Evolutionary conservation across 1,140 invertebrate genomes (phyloP).

Genomic region (Drosophila prosaltans): DNA sequence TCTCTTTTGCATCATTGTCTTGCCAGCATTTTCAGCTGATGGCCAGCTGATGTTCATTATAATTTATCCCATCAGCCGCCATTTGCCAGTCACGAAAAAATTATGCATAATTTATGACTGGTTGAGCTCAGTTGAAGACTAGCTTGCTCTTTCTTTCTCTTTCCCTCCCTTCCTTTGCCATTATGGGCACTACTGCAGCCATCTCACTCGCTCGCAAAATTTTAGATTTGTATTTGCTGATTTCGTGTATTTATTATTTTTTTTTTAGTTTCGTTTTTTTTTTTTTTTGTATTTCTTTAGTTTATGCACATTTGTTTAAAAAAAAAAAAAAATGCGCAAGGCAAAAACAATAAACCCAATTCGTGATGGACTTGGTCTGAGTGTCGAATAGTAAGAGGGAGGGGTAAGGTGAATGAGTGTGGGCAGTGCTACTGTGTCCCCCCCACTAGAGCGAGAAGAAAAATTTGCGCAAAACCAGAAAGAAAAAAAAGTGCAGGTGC

Average conservation of each 20-base stretch:
- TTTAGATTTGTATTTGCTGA: slow-evolving; percentile 40
- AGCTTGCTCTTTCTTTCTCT: slow-evolving; percentile 19
- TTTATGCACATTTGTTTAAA: slow-evolving; percentile 68
- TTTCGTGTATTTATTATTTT: no score
- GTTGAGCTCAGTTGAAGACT: slow-evolving; percentile 48
- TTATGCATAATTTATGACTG: slow-evolving; percentile 79
- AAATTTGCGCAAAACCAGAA: slow-evolving; percentile 18
- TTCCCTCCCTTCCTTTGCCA: slow-evolving; percentile 14
- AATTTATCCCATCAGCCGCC: slow-evolving; percentile 63
- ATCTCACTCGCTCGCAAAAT: slow-evolving; percentile 35
- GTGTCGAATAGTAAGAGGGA: neutral
- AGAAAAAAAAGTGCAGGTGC: slow-evolving; percentile 67
- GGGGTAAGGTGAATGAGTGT: slow-evolving; percentile 16
- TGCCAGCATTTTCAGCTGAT: slow-evolving; percentile 21
- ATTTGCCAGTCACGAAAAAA: slow-evolving; percentile 73
- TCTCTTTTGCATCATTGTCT: neutral
- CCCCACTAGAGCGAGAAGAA: slow-evolving; percentile 27
- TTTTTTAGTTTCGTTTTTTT: neutral
- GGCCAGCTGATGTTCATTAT: slow-evolving; percentile 59
- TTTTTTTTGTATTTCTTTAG: slow-evolving; percentile 50
- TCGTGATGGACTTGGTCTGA: slow-evolving; percentile 22
- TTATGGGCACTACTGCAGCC: slow-evolving; percentile 17
- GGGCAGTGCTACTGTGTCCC: slow-evolving; percentile 42
- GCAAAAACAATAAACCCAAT: slow-evolving; percentile 56
- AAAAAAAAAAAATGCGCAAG: slow-evolving; percentile 45